Conservation (phyloP, 2,797 vertebrate species). For the Todus mexicanus region DNA sequence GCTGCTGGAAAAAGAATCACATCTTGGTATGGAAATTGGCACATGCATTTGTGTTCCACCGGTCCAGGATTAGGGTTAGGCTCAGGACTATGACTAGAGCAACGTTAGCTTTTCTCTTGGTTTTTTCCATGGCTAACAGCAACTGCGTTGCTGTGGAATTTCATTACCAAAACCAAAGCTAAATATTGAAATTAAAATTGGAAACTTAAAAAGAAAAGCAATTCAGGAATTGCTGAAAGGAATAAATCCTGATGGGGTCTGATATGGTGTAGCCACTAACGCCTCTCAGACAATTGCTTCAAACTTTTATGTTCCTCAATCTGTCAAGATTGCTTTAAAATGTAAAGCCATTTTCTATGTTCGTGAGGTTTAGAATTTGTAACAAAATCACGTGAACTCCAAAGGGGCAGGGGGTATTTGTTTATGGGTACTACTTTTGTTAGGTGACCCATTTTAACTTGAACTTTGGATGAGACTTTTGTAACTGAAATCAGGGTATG, state of each 20-base stretch:
- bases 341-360: not conserved
- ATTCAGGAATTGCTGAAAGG: not conserved
- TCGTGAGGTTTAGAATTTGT: not conserved
- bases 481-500: not conserved
- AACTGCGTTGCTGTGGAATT: not conserved
- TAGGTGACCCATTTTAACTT: not conserved
- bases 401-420: not conserved
- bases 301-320: not conserved
- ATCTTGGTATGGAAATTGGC: too few relatives aligned
- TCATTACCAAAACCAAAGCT: not conserved
- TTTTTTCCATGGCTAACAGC: not conserved
- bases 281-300: not conserved
- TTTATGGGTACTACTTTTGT: too few relatives aligned
- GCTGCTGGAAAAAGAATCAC: too few relatives aligned
- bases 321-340: not conserved
- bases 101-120: not conserved
- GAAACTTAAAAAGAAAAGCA: not conserved
- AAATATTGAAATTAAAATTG: not conserved
- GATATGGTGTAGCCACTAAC: not conserved
- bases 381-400: not conserved
- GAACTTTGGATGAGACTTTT: not conserved
- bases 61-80: too few relatives aligned
- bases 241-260: not conserved
- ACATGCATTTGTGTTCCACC: too few relatives aligned
- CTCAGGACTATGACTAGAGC: too few relatives aligned